Evolutionary conservation across 2,113 vertebrate species (phyloP).

Genomic region (Ophiodon elongatus): DNA sequence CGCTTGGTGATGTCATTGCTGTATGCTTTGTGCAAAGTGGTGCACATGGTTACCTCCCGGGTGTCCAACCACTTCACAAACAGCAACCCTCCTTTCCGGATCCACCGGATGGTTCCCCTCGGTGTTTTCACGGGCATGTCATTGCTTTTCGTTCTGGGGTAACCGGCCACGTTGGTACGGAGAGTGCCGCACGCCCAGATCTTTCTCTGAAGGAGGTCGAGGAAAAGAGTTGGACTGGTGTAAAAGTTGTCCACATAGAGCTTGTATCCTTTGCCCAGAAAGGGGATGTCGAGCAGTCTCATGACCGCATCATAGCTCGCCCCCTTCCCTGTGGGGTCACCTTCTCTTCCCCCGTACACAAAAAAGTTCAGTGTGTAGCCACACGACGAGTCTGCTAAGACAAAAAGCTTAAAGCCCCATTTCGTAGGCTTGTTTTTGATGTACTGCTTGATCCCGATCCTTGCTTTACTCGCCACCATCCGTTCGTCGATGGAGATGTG

Average conservation of each 20-base stretch:
- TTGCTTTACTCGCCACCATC: conserved; percentile 72
- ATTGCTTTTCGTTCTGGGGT: conserved; percentile 29
- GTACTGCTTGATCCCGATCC: conserved; percentile 66
- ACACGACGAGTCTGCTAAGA: conserved; percentile 69
- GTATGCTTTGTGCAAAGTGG: conserved; percentile 64
- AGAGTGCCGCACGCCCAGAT: conserved; percentile 68
- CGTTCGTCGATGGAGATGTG: conserved; percentile 74
- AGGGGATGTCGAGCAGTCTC: conserved; percentile 61
- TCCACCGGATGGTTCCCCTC: conserved; percentile 67
- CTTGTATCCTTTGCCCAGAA: conserved; percentile 73
- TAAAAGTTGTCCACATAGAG: conserved; percentile 78
- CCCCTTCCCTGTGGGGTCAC: conserved; percentile 59
- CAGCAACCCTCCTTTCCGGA: conserved; percentile 55
- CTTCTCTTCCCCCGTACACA: conserved; percentile 61
- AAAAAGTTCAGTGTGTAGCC: conserved; percentile 78
- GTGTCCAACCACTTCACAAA: conserved; percentile 72
- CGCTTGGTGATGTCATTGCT: conserved; percentile 38
- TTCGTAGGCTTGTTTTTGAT: conserved; percentile 68
- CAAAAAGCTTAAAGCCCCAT: conserved; percentile 77
- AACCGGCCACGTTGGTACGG: conserved; percentile 47
- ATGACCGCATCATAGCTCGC: conserved; percentile 64
- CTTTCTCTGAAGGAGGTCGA: conserved; percentile 57
- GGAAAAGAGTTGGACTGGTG: conserved; percentile 69
- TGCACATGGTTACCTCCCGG: conserved; percentile 61
- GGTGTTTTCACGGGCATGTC: conserved; percentile 41